phyloP scores from a whole-genome alignment of 1,140 invertebrate species.

The Rhizoglyphus robini region DNA sequence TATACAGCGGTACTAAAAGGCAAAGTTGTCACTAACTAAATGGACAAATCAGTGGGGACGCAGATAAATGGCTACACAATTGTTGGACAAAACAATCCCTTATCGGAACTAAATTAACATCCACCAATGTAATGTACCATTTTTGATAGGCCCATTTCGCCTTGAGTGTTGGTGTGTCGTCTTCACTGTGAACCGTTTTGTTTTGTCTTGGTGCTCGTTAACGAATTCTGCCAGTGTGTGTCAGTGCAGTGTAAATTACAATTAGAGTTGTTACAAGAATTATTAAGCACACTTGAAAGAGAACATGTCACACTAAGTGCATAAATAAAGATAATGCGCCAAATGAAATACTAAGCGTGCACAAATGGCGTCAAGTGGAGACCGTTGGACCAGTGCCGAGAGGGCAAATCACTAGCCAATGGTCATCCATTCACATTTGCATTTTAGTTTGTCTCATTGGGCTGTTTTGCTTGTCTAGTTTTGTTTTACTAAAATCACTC shows the following conservation, averaged over 20 bases:
- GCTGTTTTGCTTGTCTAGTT: not conserved
- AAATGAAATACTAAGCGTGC: not conserved
- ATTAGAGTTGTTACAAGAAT: not conserved
- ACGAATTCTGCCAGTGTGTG: not conserved
- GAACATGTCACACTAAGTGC: conserved; percentile 1
- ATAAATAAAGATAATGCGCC: not conserved
- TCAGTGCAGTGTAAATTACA: not conserved
- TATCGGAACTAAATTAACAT: conserved; percentile 3
- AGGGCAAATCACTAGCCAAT: not conserved
- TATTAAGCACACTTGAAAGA: not conserved
- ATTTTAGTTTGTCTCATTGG: not conserved
- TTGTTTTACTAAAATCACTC: conserved; percentile 3
- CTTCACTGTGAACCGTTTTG: not conserved
- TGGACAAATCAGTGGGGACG: not conserved
- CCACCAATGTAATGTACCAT: not conserved
- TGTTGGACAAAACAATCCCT: not conserved
- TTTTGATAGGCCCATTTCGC: not conserved
- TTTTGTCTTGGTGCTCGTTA: conserved; percentile 6
- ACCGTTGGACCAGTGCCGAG: not conserved
- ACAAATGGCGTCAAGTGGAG: not conserved
- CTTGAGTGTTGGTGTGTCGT: not conserved
- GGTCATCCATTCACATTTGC: not conserved
- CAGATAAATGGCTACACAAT: conserved; percentile 7
- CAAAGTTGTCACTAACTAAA: not conserved
- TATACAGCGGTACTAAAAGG: not conserved